A percentile compares a stretch with the other conserved stretches of the same genome.
Evolutionary conservation across 2,888 invertebrate genomes (phyloP).

Genomic region (Rhogogaster chlorosoma): DNA sequence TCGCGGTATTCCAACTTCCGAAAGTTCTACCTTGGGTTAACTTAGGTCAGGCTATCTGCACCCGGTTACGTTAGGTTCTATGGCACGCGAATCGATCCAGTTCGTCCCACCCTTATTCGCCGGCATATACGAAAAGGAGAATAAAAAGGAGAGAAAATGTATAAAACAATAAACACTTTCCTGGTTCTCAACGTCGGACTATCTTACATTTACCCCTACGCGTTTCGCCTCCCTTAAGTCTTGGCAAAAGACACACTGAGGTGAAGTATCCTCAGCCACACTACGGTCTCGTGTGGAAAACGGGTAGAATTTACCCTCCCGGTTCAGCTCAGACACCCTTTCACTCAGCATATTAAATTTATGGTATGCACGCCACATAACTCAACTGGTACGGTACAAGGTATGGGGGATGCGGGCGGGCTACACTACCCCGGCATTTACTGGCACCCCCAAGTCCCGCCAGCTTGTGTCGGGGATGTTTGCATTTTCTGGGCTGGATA

Average conservation of each 20-base stretch:
- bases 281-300: slow-evolving; percentile 55
- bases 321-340: slow-evolving; percentile 74
- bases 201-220: not conserved
- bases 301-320: slow-evolving; percentile 69
- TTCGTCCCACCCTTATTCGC: not conserved
- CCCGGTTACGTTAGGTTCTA: not conserved
- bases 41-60: slow-evolving; percentile 23
- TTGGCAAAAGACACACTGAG: slow-evolving; percentile 17
- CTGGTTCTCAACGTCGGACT: not conserved
- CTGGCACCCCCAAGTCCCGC: slow-evolving; percentile 38
- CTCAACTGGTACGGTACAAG: slow-evolving; percentile 61
- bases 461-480: slow-evolving; percentile 36
- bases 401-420: slow-evolving; percentile 51
- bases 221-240: slow-evolving; percentile 3
- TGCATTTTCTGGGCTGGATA: slow-evolving; percentile 40
- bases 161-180: not conserved
- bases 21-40: slow-evolving; percentile 32
- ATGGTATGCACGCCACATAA: slow-evolving; percentile 73
- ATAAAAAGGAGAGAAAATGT: not conserved
- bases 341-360: slow-evolving; percentile 75
- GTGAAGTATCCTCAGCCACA: slow-evolving; percentile 28
- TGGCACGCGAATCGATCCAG: not conserved
- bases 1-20: not conserved
- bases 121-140: not conserved
- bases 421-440: slow-evolving; percentile 42